Evolutionary conservation across 2,888 invertebrate genomes (phyloP), one percentile per base, ranked within the genome.

Genomic region (Hypolimnas misippus): DNA sequence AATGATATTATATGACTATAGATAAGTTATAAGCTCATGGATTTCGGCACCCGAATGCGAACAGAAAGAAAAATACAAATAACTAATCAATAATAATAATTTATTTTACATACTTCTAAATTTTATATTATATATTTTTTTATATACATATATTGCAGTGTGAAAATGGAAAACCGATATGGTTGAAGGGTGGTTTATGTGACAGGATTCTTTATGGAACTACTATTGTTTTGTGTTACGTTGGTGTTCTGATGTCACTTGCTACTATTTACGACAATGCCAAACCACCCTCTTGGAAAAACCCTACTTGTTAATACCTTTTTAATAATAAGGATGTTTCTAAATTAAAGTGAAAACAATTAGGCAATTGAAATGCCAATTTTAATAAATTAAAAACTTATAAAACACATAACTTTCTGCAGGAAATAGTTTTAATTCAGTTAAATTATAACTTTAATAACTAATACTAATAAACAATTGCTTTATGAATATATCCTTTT

Each of bases 121-220:
- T 14, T n/a, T 17, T 10, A 52, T 51, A 46, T 4, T 46, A 10
- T n/a, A n/a, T n/a, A 29, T 51, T 16, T 46, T 29, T n/a, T 46
- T 3, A 29, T 12, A 52, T 55, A 50, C 6, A 29, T 12, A 52
- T 55, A 50, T 68, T 69, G 44, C 74, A 86, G 84, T 70, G 74
- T 64, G 78, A 82, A 25, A 80, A 87, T 69, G 87, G 84, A 33
- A 70, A 68, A 63, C 83, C 82, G 10, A 66, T 88, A 33, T 84
- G 78, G 73, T 70, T 86, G 49, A 88, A 87, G 71, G 74, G 78
- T n/a, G 86, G 86, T 3, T 55, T 77, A 1, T 53, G 66, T 14
- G 87, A 88, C 63, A 76, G 77, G 52, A 49, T 83, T 21, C 68
- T 86, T 10, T 84, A 77, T 62, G 70, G 73, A 3, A 49, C 69